These are phyloP conservation scores for Littorina saxatilis DNA, from an alignment of 1,140 invertebrate genomes.

Conservation along the genomic window DNA sequence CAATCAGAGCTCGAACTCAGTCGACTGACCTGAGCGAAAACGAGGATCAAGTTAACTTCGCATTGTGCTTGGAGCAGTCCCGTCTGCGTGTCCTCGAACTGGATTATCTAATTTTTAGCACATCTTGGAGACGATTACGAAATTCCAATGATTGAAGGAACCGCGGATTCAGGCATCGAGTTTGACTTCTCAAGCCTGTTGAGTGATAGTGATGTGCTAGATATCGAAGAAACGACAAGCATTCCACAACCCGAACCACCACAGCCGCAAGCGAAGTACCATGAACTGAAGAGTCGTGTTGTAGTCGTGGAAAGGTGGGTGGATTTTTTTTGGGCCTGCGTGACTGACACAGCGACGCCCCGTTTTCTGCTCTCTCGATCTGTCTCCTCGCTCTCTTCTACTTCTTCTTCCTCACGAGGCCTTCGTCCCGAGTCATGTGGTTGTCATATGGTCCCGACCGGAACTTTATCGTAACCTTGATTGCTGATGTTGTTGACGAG, in stretches of 20 bases:
- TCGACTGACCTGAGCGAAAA: not conserved
- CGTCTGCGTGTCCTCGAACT: not conserved
- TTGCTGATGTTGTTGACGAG: too few relatives aligned
- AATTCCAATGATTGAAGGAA: constrained; percentile 28
- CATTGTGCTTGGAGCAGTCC: not conserved
- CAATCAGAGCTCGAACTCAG: not conserved
- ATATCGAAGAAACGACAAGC: not conserved
- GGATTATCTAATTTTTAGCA: not conserved
- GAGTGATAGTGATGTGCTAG: constrained; percentile 7
- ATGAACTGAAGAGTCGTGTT: constrained; percentile 38
- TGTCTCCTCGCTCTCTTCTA: too few relatives aligned
- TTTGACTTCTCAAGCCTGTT: constrained; percentile 31
- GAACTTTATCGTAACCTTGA: too few relatives aligned
- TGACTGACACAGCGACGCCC: too few relatives aligned
- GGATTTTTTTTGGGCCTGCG: not conserved
- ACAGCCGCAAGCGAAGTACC: not conserved
- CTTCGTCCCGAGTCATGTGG: too few relatives aligned
- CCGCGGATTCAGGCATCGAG: constrained; percentile 35
- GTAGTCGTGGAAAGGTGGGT: constrained; percentile 39
- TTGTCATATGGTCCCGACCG: too few relatives aligned
- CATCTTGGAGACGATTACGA: not conserved
- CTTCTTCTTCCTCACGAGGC: too few relatives aligned
- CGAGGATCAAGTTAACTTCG: not conserved
- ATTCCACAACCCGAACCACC: not conserved
- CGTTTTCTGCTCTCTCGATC: too few relatives aligned